phyloP scores from a whole-genome alignment of 2,888 invertebrate genomes.

The Acleris holmiana region DNA sequence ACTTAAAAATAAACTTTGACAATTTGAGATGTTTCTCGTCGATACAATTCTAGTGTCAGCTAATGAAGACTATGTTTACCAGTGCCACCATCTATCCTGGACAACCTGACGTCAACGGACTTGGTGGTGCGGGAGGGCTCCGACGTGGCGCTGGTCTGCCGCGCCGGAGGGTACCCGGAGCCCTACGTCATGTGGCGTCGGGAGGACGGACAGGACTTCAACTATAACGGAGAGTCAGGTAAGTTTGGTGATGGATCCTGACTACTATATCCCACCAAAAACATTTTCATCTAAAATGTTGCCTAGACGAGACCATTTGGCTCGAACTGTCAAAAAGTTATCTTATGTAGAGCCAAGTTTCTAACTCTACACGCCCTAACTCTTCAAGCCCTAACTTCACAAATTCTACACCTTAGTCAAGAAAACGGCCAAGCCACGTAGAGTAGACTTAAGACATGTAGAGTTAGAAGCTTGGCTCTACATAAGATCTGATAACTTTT shows the following conservation, averaged over 20 bases:
- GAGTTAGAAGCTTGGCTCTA: no score
- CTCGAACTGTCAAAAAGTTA: no score
- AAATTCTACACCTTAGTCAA: no score
- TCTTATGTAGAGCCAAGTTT: no score
- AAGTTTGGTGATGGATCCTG: constrained; percentile 40
- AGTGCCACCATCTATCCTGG: constrained; percentile 97
- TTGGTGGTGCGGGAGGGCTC: constrained; percentile 95
- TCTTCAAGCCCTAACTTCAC: no score
- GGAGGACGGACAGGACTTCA: constrained; percentile 94
- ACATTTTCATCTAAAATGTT: no score
- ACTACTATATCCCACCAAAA: no score
- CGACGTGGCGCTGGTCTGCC: constrained; percentile 94
- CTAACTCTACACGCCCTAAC: no score
- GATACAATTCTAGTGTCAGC: neutral
- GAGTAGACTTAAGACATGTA: no score
- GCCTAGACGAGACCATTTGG: no score
- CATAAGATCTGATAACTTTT: no score
- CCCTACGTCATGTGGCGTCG: constrained; percentile 97
- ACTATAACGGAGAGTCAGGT: constrained; percentile 95
- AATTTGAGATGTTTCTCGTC: neutral
- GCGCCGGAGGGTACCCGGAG: constrained; percentile 94
- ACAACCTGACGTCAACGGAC: constrained; percentile 95
- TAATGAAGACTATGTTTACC: constrained; percentile 20
- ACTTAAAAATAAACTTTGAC: neutral
- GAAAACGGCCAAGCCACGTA: no score